Percentiles rank a stretch among this genome's conserved stretches.
These are phyloP conservation scores for Apotomis capreana DNA, from an alignment of 2,888 invertebrate species.

Conservation along the genomic window DNA sequence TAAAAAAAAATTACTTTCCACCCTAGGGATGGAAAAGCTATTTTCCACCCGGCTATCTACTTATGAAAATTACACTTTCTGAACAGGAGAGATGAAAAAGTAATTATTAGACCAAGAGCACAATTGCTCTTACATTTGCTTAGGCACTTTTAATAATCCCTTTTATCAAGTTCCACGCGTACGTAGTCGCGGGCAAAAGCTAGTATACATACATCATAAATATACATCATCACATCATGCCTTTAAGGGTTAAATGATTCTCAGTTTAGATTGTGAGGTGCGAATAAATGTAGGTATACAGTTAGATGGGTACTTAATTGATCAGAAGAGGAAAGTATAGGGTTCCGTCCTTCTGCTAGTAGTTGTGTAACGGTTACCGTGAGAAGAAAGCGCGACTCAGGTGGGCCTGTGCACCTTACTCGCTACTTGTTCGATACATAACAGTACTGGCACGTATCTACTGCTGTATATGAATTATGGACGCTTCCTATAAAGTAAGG, in stretches of 20 bases:
- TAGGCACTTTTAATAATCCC: too few relatives aligned
- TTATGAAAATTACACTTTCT: too few relatives aligned
- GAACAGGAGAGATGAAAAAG: too few relatives aligned
- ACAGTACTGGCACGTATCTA: conserved; percentile 23
- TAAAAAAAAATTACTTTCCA: too few relatives aligned
- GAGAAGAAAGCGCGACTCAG: conserved; percentile 63
- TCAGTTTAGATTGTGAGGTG: background rate
- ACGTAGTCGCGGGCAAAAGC: too few relatives aligned
- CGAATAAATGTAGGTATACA: conserved; percentile 1
- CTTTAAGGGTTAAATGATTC: background rate
- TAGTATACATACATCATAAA: too few relatives aligned
- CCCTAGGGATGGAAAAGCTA: too few relatives aligned
- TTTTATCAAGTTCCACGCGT: too few relatives aligned
- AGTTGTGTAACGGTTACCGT: conserved; percentile 55
- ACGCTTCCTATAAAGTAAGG: conserved; percentile 33
- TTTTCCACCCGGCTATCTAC: too few relatives aligned
- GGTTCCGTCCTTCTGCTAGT: conserved; percentile 44
- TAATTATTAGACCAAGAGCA: too few relatives aligned
- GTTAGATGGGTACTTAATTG: conserved; percentile 33
- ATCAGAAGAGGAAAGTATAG: conserved; percentile 47
- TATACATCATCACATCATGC: too few relatives aligned
- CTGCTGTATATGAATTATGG: conserved; percentile 29
- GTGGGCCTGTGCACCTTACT: conserved; percentile 15
- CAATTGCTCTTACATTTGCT: too few relatives aligned
- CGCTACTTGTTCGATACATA: conserved; percentile 26